A percentile compares a stretch with the other conserved stretches of the same genome.
Evolutionary conservation across 2,113 vertebrate species (phyloP).

Genomic region (Himantopus leucocephalus): DNA sequence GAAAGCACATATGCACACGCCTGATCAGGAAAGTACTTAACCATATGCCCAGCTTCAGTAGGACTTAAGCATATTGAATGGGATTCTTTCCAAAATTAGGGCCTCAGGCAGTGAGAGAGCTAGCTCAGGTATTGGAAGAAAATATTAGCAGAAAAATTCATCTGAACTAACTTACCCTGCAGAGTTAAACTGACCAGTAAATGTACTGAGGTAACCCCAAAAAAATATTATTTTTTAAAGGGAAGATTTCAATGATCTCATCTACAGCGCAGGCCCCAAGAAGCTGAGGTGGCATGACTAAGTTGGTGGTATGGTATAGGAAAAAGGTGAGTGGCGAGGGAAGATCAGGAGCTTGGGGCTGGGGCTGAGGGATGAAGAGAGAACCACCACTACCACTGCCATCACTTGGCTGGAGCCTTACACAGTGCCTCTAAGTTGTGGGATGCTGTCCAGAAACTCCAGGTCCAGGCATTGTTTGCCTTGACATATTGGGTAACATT

Average conservation of each 20-base stretch:
- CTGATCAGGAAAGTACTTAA: not conserved
- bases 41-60: not conserved
- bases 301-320: not conserved
- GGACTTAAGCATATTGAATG: not conserved
- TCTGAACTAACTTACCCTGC: not conserved
- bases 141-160: not conserved
- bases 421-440: not conserved
- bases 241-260: not conserved
- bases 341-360: not conserved
- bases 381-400: not conserved
- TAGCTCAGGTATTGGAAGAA: not conserved
- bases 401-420: not conserved
- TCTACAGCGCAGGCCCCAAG: not conserved
- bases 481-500: not conserved
- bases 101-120: not conserved
- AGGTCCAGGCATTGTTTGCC: not conserved
- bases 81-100: not conserved
- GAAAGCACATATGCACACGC: not conserved
- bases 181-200: not conserved
- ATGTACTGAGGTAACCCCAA: not conserved
- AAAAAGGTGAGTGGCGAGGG: not conserved
- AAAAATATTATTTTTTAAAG: not conserved
- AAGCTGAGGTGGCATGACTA: rapidly evolving
- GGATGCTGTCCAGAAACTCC: not conserved
- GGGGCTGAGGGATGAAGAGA: not conserved